Evolutionary conservation across 2,113 vertebrate genomes (phyloP), one percentile per base, ranked within the genome.

Genomic region (Polypterus senegalus): DNA sequence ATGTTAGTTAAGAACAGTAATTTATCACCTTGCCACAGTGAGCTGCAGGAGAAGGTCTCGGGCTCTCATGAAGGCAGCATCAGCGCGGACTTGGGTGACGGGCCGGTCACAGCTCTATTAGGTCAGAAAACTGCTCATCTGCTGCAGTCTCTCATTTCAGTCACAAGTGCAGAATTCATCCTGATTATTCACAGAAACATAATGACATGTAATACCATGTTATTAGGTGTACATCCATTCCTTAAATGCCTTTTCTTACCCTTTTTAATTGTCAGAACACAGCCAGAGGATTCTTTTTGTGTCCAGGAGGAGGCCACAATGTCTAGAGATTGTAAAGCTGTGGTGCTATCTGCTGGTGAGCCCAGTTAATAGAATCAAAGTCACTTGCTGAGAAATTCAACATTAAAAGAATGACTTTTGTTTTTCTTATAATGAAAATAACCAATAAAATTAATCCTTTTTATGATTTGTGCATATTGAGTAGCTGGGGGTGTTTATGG

Each of bases 21-120:
- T 98, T 97, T 90, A 97, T 97, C 94, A 97, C 88, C 74, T 87
- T 97, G 93, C 92, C 91, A 92, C 86, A 82, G 82, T 88, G 86
- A 89, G 87, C 85, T 86, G 82, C 79, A 79, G 80, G 81, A 86
- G 79, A 75, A 83, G 82, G 78, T 80, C 81, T 78, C 58, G 67
- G 62, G 74, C 58, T 54, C 64, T 67, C 71, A 27, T 6, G 60
- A 49, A n/a, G 48, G 10, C 60, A 4, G 44, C 7, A 3, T 5
- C 7, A 45, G 5, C 48, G 61, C 66, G 72, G 69, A 70, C 70
- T 70, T 9, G 55, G 67, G 65, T 64, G 73, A 79, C 76, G 65
- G 49, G 70, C 71, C 70, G 73, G 76, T 64, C 49, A 52, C 71
- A 71, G 67, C 73, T 66, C 70, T 64, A 67, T 69, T 64, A 71